A percentile compares a stretch with the other conserved stretches of the same genome.
phyloP scores from a whole-genome alignment of 2,113 vertebrate species.

The Myodes glareolus region DNA sequence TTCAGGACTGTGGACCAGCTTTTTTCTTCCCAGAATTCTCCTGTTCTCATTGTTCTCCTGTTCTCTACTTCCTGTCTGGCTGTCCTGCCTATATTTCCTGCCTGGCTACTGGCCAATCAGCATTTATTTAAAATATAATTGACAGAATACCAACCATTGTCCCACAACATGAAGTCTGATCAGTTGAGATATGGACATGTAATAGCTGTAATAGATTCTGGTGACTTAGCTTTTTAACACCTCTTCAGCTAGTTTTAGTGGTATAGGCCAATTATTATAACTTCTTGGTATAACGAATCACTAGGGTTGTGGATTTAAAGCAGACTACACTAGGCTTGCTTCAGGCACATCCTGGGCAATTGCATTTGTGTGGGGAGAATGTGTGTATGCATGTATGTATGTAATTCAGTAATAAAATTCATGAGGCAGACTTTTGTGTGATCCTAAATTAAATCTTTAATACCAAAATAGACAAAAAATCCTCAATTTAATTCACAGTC shows the following conservation, averaged over 20 bases:
- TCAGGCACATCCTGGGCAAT: neutral
- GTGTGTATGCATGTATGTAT: neutral
- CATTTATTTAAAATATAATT: no score
- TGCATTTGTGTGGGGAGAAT: no score
- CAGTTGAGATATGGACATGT: neutral
- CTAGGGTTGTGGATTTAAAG: neutral
- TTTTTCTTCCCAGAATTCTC: no score
- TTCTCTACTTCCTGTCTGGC: no score
- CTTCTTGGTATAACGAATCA: neutral
- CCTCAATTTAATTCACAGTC: neutral
- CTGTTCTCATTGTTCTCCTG: no score
- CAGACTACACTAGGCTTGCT: neutral
- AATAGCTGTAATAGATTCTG: neutral
- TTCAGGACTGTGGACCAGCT: no score
- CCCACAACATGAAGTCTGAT: neutral
- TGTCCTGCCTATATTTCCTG: no score
- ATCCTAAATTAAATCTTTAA: neutral
- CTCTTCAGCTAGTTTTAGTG: neutral
- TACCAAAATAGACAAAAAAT: neutral
- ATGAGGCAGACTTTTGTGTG: neutral
- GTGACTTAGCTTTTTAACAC: neutral
- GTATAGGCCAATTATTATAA: neutral
- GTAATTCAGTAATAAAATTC: neutral
- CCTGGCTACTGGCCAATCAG: no score
- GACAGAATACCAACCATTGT: no score